These are phyloP conservation scores for Ovis canadensis DNA, from an alignment of 2,113 vertebrate genomes.

Conservation along the genomic window DNA sequence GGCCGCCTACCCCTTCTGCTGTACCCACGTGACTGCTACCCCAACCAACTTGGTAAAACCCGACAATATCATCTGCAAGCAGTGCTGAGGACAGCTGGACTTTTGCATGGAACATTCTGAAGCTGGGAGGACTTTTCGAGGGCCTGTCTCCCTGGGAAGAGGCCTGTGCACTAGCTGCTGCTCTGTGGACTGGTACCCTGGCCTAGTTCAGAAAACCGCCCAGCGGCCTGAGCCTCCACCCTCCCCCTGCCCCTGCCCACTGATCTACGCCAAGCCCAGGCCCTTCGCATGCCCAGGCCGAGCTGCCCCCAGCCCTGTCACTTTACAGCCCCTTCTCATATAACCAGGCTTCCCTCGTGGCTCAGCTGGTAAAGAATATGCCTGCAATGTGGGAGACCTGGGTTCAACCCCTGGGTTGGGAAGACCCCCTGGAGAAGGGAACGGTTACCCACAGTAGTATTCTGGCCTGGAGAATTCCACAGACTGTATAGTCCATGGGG, in stretches of 20 bases:
- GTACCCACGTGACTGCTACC: neutral
- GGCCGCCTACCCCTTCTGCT: neutral
- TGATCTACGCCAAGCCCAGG: no score
- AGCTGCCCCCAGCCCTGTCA: neutral
- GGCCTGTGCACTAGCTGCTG: neutral
- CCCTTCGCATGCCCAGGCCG: neutral
- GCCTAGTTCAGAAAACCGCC: neutral
- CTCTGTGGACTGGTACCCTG: neutral
- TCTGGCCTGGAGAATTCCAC: neutral
- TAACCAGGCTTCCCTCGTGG: neutral
- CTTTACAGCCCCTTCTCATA: neutral
- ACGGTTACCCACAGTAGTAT: neutral
- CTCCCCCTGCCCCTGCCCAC: rapidly evolving
- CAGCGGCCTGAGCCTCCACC: neutral
- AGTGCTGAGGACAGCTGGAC: neutral
- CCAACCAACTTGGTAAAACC: neutral
- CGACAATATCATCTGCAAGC: neutral
- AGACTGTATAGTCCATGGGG: neutral
- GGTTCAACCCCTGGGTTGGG: neutral
- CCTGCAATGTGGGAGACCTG: neutral
- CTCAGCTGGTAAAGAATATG: neutral
- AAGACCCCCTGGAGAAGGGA: neutral
- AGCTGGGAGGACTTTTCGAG: neutral
- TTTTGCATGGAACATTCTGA: neutral
- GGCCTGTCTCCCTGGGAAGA: neutral